A percentile compares a stretch with the other conserved stretches of the same genome.
Evolutionary conservation across 2,113 vertebrate genomes (phyloP).

Genomic region (Sardina pilchardus): DNA sequence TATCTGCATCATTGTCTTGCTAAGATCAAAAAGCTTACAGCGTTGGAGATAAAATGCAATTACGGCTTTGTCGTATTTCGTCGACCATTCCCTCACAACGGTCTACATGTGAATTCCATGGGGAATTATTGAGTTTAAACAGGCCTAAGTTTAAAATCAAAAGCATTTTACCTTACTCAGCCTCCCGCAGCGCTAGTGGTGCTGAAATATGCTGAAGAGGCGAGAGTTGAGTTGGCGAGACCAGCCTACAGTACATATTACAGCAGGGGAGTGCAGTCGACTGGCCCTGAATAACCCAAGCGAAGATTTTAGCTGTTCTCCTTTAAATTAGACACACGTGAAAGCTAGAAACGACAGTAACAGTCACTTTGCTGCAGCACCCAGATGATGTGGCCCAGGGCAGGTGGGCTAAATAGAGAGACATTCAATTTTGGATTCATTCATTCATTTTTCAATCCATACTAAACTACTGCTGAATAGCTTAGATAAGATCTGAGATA

Average conservation of each 20-base stretch:
- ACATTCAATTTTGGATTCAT: no score
- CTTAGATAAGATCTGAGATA: no score
- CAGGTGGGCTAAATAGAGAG: no score
- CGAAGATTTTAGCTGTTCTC: background rate
- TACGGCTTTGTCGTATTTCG: background rate
- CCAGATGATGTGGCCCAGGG: no score
- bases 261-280: background rate
- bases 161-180: background rate
- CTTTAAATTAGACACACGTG: background rate
- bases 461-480: no score
- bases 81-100: no score
- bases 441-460: no score
- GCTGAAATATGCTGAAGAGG: slow-evolving; percentile 6
- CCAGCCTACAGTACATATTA: background rate
- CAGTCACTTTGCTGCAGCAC: background rate
- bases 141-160: background rate
- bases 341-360: background rate
- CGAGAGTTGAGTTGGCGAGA: background rate
- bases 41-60: background rate
- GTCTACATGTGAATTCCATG: background rate
- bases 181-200: background rate
- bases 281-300: background rate
- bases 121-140: slow-evolving; percentile 7
- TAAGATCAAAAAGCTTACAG: background rate
- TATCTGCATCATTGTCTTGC: background rate